phyloP scores from a whole-genome alignment of 2,113 vertebrate species.

The Alligator mississippiensis region DNA sequence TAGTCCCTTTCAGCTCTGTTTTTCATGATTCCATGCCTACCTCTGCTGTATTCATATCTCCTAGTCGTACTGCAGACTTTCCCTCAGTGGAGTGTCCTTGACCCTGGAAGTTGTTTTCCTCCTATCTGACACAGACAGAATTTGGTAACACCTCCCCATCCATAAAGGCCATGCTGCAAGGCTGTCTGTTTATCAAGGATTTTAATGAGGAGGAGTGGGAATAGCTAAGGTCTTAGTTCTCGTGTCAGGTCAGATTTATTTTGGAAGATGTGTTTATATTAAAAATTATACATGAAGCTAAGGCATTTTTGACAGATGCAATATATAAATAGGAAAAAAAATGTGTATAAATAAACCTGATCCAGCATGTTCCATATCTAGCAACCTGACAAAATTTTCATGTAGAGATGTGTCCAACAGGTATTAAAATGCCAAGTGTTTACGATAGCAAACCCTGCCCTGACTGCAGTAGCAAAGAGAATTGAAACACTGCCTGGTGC shows the following conservation, averaged over 20 bases:
- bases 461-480: not conserved
- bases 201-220: not conserved
- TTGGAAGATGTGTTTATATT: not conserved
- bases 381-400: not conserved
- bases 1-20: too few relatives aligned
- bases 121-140: not conserved
- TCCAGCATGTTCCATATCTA: not conserved
- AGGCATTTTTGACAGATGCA: not conserved
- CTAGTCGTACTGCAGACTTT: not conserved
- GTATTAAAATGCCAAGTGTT: not conserved
- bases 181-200: not conserved
- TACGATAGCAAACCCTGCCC: not conserved
- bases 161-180: not conserved
- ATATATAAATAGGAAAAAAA: not conserved
- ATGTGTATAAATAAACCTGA: not conserved
- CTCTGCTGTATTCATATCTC: not conserved
- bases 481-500: not conserved
- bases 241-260: not conserved
- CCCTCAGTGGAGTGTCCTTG: not conserved
- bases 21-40: not conserved
- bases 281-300: not conserved
- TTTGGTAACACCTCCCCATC: not conserved
- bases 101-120: fast-evolving
- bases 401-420: not conserved
- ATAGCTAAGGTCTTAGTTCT: not conserved